phyloP scores from a whole-genome alignment of 1,140 invertebrate genomes.

The Archivesica marissinica region DNA sequence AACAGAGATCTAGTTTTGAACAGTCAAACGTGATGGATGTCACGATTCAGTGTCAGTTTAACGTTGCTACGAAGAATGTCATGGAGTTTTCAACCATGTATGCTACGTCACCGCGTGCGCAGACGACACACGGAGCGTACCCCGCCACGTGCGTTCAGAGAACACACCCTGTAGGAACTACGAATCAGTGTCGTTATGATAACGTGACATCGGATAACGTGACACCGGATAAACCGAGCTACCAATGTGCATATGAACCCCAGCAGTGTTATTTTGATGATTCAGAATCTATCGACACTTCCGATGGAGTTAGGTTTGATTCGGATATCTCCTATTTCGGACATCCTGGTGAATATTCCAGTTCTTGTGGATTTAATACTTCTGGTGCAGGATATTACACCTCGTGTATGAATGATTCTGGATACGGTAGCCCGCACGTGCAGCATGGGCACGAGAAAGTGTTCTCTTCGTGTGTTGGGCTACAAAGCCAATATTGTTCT shows the following conservation, averaged over 20 bases:
- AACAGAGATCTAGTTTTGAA: constrained; percentile 30
- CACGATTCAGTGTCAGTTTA: constrained; percentile 57
- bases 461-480: constrained; percentile 24
- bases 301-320: not conserved
- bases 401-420: constrained; percentile 57
- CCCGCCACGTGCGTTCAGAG: not conserved
- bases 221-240: not conserved
- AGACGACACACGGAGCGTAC: not conserved
- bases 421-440: constrained; percentile 36
- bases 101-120: not conserved
- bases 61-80: constrained; percentile 55
- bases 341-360: not conserved
- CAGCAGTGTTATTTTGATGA: not conserved
- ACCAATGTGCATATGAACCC: constrained; percentile 17
- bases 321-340: no score
- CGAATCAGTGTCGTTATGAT: not conserved
- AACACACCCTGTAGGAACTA: not conserved
- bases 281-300: not conserved
- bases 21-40: constrained; percentile 50
- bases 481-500: constrained; percentile 18
- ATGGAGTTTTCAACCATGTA: constrained; percentile 26
- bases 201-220: not conserved
- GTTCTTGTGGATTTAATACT: not conserved
- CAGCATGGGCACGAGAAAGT: not conserved
- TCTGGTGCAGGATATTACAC: not conserved